These are phyloP conservation scores for Thryonomys swinderianus DNA, from an alignment of 2,113 vertebrate genomes.

Conservation along the genomic window DNA sequence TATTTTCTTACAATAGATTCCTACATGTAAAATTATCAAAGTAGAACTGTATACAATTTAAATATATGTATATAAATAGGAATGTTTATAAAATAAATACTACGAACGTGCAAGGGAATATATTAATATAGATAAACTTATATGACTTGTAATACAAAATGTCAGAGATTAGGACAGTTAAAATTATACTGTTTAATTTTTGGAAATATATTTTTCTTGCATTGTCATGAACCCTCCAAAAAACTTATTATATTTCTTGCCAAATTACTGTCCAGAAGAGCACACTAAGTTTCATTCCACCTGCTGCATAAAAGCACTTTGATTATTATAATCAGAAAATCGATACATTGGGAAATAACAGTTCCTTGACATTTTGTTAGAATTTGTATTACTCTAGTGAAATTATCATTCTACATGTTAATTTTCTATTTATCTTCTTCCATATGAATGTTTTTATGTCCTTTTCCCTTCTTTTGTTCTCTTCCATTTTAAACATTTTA, in stretches of 20 bases:
- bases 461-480: neutral
- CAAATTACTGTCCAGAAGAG: constrained; percentile 44
- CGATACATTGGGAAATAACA: constrained; percentile 20
- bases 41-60: no score
- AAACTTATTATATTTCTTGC: neutral
- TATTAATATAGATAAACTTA: neutral
- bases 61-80: neutral
- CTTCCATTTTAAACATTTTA: neutral
- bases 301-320: neutral
- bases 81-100: constrained; percentile 2
- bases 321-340: constrained; percentile 39
- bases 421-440: constrained; percentile 5
- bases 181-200: constrained; percentile 3
- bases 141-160: neutral
- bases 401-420: constrained; percentile 36
- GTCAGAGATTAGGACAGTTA: neutral
- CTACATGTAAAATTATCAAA: neutral
- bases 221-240: constrained; percentile 47
- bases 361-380: neutral
- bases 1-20: constrained; percentile 59
- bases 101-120: neutral
- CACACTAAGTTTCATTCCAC: neutral
- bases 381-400: neutral
- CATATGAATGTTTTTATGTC: neutral
- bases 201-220: neutral